Percentiles rank a stretch among this genome's conserved stretches.
phyloP scores from a whole-genome alignment of 2,888 invertebrate species.

The Meganola albula region DNA sequence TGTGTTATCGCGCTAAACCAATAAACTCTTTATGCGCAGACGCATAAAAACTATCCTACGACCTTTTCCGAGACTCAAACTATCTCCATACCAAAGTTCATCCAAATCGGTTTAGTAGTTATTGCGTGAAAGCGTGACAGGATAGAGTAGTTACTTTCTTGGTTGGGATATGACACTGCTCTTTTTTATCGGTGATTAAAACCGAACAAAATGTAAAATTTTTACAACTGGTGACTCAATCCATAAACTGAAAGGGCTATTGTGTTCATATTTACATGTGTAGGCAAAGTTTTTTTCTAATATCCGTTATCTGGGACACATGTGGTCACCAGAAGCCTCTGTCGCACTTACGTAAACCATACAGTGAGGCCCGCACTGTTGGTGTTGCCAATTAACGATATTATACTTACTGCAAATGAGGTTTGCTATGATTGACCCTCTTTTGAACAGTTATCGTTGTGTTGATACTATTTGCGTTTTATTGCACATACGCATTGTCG shows the following conservation, averaged over 20 bases:
- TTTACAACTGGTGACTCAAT: background rate
- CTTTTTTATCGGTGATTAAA: too few species aligned
- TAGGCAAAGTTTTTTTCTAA: background rate
- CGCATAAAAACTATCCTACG: too few species aligned
- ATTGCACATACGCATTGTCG: background rate
- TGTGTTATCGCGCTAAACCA: too few species aligned
- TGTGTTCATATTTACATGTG: background rate
- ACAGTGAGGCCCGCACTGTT: conserved; percentile 19
- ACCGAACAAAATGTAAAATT: background rate
- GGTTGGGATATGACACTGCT: too few species aligned
- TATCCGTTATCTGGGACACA: background rate
- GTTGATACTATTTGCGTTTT: background rate
- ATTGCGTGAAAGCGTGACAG: background rate
- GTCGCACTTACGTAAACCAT: conserved; percentile 32
- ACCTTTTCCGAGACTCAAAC: too few species aligned
- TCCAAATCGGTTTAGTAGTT: too few species aligned
- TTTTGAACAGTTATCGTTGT: conserved; percentile 20
- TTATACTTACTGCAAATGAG: conserved; percentile 25
- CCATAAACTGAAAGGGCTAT: background rate
- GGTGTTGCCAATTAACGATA: conserved; percentile 37
- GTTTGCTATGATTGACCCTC: conserved; percentile 28
- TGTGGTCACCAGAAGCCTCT: background rate
- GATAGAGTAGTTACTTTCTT: background rate
- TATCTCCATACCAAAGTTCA: too few species aligned
- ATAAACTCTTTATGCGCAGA: too few species aligned